A percentile compares a stretch with the other conserved stretches of the same genome.
Conservation (phyloP, 1,140 invertebrate genomes). For the Chelonus insularis region DNA sequence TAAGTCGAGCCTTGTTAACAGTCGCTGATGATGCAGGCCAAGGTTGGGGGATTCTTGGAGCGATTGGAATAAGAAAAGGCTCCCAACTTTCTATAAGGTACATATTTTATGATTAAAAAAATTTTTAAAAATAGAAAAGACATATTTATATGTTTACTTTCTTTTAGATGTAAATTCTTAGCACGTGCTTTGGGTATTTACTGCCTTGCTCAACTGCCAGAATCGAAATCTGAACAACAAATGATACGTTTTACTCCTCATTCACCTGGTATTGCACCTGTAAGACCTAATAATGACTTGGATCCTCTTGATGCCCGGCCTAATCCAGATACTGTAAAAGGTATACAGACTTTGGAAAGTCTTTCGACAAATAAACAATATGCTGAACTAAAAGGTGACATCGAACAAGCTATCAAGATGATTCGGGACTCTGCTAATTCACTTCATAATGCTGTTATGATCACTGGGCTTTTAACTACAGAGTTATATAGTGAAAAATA, state of each 20-base stretch:
- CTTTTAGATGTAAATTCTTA: conserved; percentile 56
- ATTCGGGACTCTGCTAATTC: conserved; percentile 60
- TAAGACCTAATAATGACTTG: conserved; percentile 37
- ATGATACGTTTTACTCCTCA: conserved; percentile 43
- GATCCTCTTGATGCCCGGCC: conserved; percentile 53
- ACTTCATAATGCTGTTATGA: conserved; percentile 53
- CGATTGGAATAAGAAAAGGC: conserved; percentile 67
- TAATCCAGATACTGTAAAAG: conserved; percentile 55
- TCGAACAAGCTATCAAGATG: conserved; percentile 54
- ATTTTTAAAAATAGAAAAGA: conserved; percentile 8
- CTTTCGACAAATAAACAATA: conserved; percentile 57
- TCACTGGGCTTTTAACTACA: conserved; percentile 46
- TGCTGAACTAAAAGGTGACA: conserved; percentile 49
- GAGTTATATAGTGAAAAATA: conserved; percentile 57
- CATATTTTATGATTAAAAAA: conserved; percentile 8
- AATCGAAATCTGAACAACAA: conserved; percentile 49
- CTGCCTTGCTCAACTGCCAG: conserved; percentile 58
- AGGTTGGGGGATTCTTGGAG: conserved; percentile 66
- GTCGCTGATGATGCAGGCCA: conserved; percentile 64
- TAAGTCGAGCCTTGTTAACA: conserved; percentile 57
- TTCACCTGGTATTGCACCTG: conserved; percentile 45
- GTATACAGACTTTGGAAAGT: conserved; percentile 54
- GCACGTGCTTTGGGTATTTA: conserved; percentile 53
- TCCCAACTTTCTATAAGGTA: conserved; percentile 64
- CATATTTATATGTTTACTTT: too few species aligned